These are phyloP conservation scores for cattle (Bos taurus) DNA, from an alignment of 2,113 vertebrate species.

Conservation along the genomic window DNA sequence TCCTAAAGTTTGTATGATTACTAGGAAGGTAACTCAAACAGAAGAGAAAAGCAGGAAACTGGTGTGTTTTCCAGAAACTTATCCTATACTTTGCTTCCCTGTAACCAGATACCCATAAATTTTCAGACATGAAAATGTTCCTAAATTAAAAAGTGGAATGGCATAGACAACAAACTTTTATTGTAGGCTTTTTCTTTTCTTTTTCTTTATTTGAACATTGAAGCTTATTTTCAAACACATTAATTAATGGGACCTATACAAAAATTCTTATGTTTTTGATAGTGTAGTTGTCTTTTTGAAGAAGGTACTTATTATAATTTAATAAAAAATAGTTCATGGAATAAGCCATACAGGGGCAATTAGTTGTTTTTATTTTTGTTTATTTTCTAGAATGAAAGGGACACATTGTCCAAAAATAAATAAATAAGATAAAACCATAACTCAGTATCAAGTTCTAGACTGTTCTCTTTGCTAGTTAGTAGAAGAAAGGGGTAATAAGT, in stretches of 20 bases:
- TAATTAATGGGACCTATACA: background rate
- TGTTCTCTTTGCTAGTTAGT: background rate
- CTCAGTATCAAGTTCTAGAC: background rate
- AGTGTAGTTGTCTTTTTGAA: background rate
- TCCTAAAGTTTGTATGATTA: background rate
- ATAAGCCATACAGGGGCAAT: background rate
- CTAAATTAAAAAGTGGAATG: background rate
- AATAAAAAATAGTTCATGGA: background rate
- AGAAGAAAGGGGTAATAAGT: background rate
- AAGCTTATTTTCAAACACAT: background rate
- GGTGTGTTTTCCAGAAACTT: background rate
- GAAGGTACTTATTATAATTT: background rate
- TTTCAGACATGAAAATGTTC: background rate
- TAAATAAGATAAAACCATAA: background rate
- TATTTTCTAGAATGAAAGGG: background rate
- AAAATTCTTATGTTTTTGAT: background rate
- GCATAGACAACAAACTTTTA: background rate
- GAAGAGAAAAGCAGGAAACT: background rate
- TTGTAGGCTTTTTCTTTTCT: background rate
- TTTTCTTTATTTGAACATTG: background rate
- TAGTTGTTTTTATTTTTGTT: background rate
- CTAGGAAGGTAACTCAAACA: background rate
- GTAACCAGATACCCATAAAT: accelerated
- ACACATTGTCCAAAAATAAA: background rate
- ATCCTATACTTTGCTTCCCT: accelerated